Conservation (phyloP, 2,888 invertebrate genomes). For the Nomada fucata region DNA sequence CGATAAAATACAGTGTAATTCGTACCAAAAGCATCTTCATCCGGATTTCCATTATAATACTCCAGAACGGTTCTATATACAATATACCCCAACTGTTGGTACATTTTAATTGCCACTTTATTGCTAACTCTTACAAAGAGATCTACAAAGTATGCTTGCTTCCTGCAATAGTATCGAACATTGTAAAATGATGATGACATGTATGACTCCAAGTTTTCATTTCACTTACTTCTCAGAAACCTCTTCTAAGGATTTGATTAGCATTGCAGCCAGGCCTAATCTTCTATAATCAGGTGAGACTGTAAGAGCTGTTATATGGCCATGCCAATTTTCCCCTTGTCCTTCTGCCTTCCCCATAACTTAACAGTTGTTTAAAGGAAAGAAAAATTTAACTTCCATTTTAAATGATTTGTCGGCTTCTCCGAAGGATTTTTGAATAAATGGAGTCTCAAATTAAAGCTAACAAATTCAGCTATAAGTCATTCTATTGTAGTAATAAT, state of each 20-base stretch:
- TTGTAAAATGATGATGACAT: neutral
- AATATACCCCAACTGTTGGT: conserved; percentile 97
- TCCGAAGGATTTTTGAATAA: no score
- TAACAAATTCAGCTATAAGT: no score
- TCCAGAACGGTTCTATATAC: conserved; percentile 98
- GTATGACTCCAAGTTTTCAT: neutral
- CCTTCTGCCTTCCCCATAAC: conserved; percentile 99
- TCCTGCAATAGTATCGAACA: conserved; percentile 86
- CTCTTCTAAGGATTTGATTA: conserved; percentile 98
- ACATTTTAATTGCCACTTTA: conserved; percentile 98
- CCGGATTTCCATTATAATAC: conserved; percentile 98
- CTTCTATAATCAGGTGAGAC: conserved; percentile 97
- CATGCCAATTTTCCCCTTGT: conserved; percentile 98
- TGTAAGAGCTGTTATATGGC: conserved; percentile 98
- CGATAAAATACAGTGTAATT: conserved; percentile 76
- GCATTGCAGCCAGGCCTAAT: conserved; percentile 94
- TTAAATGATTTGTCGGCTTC: no score
- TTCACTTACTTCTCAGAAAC: conserved; percentile 95
- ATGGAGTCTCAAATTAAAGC: no score
- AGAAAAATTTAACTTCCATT: conserved; percentile 6
- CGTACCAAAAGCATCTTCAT: conserved; percentile 99
- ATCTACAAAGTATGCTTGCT: conserved; percentile 98
- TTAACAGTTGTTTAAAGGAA: conserved; percentile 83
- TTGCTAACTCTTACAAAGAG: conserved; percentile 99
- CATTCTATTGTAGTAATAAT: no score